Base-by-base conservation (phyloP, 1,140 invertebrate genomes). In the Adelges cooleyi region DNA sequence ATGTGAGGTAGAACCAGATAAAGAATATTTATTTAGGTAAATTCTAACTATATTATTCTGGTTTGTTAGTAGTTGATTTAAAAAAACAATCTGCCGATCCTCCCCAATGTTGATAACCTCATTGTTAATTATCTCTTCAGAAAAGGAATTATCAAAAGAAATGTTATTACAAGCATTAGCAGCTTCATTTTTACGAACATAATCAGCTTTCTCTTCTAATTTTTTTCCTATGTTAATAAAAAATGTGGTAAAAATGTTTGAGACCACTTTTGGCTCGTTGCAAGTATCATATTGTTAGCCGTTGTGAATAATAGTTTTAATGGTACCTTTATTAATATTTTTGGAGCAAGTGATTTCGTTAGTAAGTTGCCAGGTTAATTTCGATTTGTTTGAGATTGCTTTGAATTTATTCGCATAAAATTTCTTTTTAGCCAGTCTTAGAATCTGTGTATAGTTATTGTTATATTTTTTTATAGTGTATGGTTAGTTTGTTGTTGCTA, bases 381-480 rank as follows among this genome's bases (percentile, higher is more conserved):
- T 48, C 22, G n/a, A n/a, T 10, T 48, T 20, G 15, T 36, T 36
- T 1, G 5, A 46, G 4, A 23, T 22, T 20, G n/a, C 15, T 33
- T 50, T 10, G 15, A 48, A 40, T 65, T 48, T 13, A 40, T 49
- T 27, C 25, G 23, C 46, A 44, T 42, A 49, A 42, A 23, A 23
- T 23, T 48, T 49, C 22, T 49, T 48, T 17, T 65, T 65, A 13
- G 40, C 20, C 13, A 25, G 48, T 17, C 23, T 48, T 20, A 27
- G 15, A 50, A 54, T 54, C 17, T 38, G 52, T 36, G 17, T 38
- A 23, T 22, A 23, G n/a, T 38, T 50, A 40, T 65, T 65, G 22
- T 46, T 22, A 18, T 13, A 40, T 65, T 18, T 49, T n/a, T 51
- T 51, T 65, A 48, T 36, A 65, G 27, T 51, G 13, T 65, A 36